Base-by-base conservation (phyloP, 2,113 vertebrate species). In the Ailuropoda melanoleuca region DNA sequence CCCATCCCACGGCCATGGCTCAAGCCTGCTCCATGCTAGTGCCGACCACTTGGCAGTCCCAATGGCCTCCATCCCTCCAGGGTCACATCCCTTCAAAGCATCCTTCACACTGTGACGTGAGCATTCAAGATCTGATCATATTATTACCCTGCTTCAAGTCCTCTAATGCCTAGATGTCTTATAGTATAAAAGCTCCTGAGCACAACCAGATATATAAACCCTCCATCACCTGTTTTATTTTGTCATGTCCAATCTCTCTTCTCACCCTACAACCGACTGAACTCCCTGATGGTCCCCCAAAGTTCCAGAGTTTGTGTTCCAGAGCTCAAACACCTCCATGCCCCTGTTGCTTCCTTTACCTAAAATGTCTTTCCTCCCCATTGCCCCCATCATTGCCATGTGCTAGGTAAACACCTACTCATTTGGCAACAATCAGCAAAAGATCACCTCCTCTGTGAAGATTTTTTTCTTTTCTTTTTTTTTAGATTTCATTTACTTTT, bases 351-450 rank as follows among this genome's bases (percentile, higher is more conserved):
- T 62, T 39, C 72, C 50, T 50, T 34, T 14, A 5, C 62, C 62
- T 34, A 31, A 9, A 53, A 50, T 1, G 19, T 12, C 37, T 9
- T 34, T 53, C 29, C 34, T 39, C 21, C 26, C 48, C 39, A 53
- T 0, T n/a, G 7, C n/a, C 6, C 34, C 24, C 1, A 0, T 29
- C 53, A 26, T 48, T 3, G 46, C 68, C 11, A 6, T 1, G 29
- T 26, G 23, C 23, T 6, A 2, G n/a, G 58, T 6, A 62, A 85
- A 87, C 29, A 14, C 6, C 26, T 83, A 8, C 19, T 39, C 66
- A 39, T 18, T 37, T 43, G 37, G 53, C 74, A 82, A 50, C 31
- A 56, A 18, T 39, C 48, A 23, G 56, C 5, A 23, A 75, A 23
- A 34, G 48, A 39, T 70, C 10, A 26, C 26, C 7, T 93, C 55